A percentile compares a stretch with the other conserved stretches of the same genome.
phyloP scores from a whole-genome alignment of 2,113 vertebrate species.

The Lethenteron camtschaticum region DNA sequence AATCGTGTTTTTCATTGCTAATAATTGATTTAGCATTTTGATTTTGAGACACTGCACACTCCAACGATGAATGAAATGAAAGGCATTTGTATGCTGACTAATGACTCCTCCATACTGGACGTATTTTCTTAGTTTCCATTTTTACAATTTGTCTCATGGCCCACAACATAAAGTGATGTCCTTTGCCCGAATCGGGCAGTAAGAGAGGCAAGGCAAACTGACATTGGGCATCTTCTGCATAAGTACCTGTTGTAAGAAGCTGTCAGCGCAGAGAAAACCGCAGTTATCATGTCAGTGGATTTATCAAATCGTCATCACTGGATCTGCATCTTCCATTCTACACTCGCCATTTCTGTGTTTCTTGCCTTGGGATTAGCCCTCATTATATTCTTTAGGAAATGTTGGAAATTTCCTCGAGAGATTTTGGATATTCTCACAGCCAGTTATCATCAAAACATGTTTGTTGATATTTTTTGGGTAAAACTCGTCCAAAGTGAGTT shows the following conservation, averaged over 20 bases:
- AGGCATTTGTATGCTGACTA: not conserved
- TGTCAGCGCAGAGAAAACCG: conserved; percentile 6
- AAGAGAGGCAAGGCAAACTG: conserved; percentile 9
- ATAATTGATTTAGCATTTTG: not conserved
- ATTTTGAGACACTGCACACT: not conserved
- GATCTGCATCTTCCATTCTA: not conserved
- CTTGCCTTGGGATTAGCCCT: not conserved
- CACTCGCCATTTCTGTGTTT: not conserved
- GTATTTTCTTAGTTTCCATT: conserved; percentile 6
- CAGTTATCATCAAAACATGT: no score
- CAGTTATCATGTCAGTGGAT: conserved; percentile 4
- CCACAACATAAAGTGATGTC: conserved; percentile 2
- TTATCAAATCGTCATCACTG: not conserved
- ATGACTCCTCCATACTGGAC: not conserved
- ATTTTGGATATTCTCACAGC: no score
- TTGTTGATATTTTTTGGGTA: no score
- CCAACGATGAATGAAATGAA: conserved; percentile 7
- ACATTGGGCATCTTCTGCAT: conserved; percentile 7
- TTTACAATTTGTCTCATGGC: conserved; percentile 6
- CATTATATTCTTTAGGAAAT: conserved; percentile 7
- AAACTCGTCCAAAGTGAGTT: no score
- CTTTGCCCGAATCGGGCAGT: conserved; percentile 4
- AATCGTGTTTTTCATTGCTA: conserved; percentile 4
- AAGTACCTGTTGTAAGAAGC: conserved; percentile 3
- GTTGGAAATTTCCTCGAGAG: not conserved